Conservation (phyloP, 2,888 invertebrate genomes). For the Sinopyrophorus schimmeli region DNA sequence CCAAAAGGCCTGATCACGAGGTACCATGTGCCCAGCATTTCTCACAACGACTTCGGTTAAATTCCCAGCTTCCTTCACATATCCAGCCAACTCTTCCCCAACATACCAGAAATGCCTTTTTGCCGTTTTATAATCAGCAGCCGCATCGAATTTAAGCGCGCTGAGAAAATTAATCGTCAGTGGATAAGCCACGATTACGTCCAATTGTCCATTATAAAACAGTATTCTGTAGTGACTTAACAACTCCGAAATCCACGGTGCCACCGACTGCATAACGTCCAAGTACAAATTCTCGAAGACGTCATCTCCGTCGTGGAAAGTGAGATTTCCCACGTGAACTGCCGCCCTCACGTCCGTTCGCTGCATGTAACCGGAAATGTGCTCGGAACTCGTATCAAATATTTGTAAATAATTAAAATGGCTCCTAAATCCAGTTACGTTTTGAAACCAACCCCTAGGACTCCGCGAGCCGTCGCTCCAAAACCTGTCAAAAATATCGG, state of each 20-base stretch:
- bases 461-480: slow-evolving; percentile 69
- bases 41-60: slow-evolving; percentile 73
- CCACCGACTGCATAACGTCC: slow-evolving; percentile 83
- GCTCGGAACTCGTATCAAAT: slow-evolving; percentile 50
- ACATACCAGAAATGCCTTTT: slow-evolving; percentile 69
- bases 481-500: slow-evolving; percentile 70
- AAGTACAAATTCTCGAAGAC: slow-evolving; percentile 72
- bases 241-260: slow-evolving; percentile 70
- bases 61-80: slow-evolving; percentile 68
- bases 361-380: slow-evolving; percentile 67
- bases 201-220: slow-evolving; percentile 86
- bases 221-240: slow-evolving; percentile 69
- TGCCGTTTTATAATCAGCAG: slow-evolving; percentile 65
- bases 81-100: slow-evolving; percentile 70
- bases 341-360: slow-evolving; percentile 65
- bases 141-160: slow-evolving; percentile 68
- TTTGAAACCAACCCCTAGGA: slow-evolving; percentile 66
- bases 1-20: slow-evolving; percentile 75
- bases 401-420: slow-evolving; percentile 73
- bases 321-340: slow-evolving; percentile 82
- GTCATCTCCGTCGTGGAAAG: slow-evolving; percentile 65
- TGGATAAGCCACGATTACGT: slow-evolving; percentile 85
- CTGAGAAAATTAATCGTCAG: slow-evolving; percentile 76
- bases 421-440: slow-evolving; percentile 75
- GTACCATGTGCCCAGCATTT: slow-evolving; percentile 82